Conservation (phyloP, 2,113 vertebrate species). For the Turdus rufiventris region DNA sequence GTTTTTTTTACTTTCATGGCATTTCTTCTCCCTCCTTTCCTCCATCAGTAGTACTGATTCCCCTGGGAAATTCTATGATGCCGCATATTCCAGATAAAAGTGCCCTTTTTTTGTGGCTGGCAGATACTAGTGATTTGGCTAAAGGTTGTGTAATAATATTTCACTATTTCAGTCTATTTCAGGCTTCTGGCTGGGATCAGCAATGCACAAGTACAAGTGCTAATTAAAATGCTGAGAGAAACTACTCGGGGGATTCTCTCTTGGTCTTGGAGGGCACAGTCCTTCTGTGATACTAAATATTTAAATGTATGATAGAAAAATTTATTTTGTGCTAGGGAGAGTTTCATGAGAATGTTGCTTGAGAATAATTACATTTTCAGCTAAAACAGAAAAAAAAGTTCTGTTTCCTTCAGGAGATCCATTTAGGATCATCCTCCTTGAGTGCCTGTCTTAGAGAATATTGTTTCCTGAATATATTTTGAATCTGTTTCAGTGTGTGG, state of each 20-base stretch:
- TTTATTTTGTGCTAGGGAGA: background rate
- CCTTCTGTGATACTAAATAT: background rate
- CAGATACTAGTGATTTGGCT: background rate
- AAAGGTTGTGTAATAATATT: background rate
- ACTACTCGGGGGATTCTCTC: background rate
- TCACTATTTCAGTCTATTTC: background rate
- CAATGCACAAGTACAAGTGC: background rate
- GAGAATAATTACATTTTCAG: background rate
- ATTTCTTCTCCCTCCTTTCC: background rate
- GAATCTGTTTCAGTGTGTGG: background rate
- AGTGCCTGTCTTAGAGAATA: background rate
- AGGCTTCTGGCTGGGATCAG: background rate
- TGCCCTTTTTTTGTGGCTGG: background rate
- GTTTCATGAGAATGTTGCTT: background rate
- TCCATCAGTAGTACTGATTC: background rate
- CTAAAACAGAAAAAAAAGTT: background rate
- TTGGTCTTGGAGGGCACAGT: background rate
- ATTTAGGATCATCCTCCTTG: background rate
- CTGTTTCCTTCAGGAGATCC: background rate
- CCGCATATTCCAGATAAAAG: background rate
- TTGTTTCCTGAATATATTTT: background rate
- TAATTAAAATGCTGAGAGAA: background rate
- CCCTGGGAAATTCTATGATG: background rate
- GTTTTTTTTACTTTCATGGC: background rate
- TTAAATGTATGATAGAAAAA: background rate